Percentiles rank a stretch among this genome's conserved stretches.
Evolutionary conservation across 1,140 invertebrate species (phyloP).

Genomic region (Drosophila sechellia): DNA sequence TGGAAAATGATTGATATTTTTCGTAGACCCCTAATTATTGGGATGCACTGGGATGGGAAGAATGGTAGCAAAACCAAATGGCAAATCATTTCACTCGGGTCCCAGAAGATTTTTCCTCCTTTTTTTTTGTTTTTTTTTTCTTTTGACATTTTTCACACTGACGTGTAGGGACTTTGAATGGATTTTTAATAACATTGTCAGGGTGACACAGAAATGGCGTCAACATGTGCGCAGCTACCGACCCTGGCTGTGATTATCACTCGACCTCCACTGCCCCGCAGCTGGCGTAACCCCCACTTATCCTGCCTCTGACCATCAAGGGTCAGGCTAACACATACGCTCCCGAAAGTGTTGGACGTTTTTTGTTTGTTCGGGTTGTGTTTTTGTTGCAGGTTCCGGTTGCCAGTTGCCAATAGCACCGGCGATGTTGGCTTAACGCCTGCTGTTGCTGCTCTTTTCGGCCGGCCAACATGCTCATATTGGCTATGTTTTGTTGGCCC

Average conservation of each 20-base stretch:
- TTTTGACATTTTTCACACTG: slow-evolving; percentile 1
- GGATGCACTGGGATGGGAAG: background rate
- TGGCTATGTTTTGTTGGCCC: slow-evolving; percentile 46
- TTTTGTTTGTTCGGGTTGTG: slow-evolving; percentile 66
- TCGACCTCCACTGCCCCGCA: slow-evolving; percentile 4
- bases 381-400: slow-evolving; percentile 36
- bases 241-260: slow-evolving; percentile 50
- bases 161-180: slow-evolving; percentile 66
- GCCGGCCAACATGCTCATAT: slow-evolving; percentile 46
- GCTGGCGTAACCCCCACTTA: background rate
- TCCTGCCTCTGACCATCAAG: slow-evolving; percentile 6
- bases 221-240: slow-evolving; percentile 66
- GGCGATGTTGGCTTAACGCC: slow-evolving; percentile 16
- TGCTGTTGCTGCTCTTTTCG: slow-evolving; percentile 49
- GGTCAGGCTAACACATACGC: slow-evolving; percentile 16
- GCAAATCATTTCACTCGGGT: slow-evolving; percentile 29
- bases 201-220: slow-evolving; percentile 61
- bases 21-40: slow-evolving; percentile 19
- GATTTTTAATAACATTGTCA: slow-evolving; percentile 82
- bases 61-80: background rate
- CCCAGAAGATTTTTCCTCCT: background rate
- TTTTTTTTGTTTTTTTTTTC: background rate
- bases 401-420: background rate
- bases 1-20: slow-evolving; percentile 29
- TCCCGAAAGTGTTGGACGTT: slow-evolving; percentile 61